phyloP scores from a whole-genome alignment of 2,888 invertebrate genomes.

The Pteria penguin region DNA sequence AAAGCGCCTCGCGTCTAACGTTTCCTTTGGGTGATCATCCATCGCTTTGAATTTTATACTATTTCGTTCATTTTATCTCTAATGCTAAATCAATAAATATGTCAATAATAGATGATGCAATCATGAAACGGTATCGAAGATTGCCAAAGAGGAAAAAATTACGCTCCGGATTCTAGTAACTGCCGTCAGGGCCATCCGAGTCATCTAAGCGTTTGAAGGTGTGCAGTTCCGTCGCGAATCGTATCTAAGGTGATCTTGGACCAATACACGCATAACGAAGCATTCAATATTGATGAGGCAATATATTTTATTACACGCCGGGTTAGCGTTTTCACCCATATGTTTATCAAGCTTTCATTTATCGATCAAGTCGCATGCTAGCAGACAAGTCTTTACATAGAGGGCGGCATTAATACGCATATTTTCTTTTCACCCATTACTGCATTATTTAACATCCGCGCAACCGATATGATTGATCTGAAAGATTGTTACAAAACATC shows the following conservation, averaged over 20 bases:
- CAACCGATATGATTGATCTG: not conserved
- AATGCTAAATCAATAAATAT: too few species aligned
- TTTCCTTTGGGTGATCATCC: too few species aligned
- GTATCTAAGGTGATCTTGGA: not conserved
- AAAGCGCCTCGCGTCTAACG: too few species aligned
- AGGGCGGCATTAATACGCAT: conserved; percentile 23
- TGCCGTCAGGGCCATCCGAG: too few species aligned
- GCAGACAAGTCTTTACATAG: conserved; percentile 21
- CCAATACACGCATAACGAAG: conserved; percentile 7
- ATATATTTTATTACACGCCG: conserved; percentile 26
- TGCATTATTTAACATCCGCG: conserved; percentile 30
- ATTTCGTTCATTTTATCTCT: too few species aligned
- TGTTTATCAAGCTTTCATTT: conserved; percentile 31
- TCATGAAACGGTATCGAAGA: too few species aligned
- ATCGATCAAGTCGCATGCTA: conserved; percentile 8
- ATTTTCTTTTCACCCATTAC: conserved; percentile 29
- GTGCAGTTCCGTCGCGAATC: too few species aligned
- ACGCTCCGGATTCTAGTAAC: too few species aligned
- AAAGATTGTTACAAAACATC: not conserved
- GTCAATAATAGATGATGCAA: too few species aligned
- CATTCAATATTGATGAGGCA: conserved; percentile 29
- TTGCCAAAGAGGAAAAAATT: too few species aligned
- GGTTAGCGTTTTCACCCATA: conserved; percentile 26
- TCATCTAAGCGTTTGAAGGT: too few species aligned
- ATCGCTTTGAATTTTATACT: too few species aligned